These are phyloP conservation scores for Malurus alboscapulatus DNA, from an alignment of 2,113 vertebrate genomes.

Conservation along the genomic window DNA sequence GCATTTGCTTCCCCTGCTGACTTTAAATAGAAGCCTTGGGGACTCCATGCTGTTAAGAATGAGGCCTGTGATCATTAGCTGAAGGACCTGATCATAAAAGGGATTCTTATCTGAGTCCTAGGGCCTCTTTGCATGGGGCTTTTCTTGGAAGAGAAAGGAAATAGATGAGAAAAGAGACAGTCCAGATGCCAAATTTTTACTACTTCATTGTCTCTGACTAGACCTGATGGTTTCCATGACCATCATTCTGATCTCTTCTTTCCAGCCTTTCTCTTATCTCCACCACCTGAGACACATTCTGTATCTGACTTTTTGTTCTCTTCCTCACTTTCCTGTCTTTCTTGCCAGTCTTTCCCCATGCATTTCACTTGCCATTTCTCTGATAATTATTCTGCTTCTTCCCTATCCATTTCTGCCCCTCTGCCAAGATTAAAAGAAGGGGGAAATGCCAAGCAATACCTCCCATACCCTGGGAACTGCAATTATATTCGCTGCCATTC, in stretches of 20 bases:
- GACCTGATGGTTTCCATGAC: neutral
- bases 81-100: slow-evolving; percentile 10
- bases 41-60: slow-evolving; percentile 18
- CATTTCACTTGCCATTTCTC: neutral
- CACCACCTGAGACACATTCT: neutral
- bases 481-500: neutral
- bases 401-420: neutral
- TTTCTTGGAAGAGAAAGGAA: slow-evolving; percentile 5
- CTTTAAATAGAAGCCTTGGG: slow-evolving; percentile 14
- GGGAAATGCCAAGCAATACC: neutral
- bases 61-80: slow-evolving; percentile 19
- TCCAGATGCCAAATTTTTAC: neutral
- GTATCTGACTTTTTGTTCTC: neutral
- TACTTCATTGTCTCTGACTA: neutral
- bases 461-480: neutral
- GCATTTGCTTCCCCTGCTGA: slow-evolving; percentile 21
- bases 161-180: neutral
- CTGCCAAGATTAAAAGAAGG: neutral
- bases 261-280: neutral
- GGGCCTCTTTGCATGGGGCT: neutral
- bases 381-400: neutral
- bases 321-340: neutral
- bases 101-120: neutral
- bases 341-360: neutral
- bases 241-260: neutral